phyloP scores from a whole-genome alignment of 2,888 invertebrate genomes.

The Cantharis rustica region DNA sequence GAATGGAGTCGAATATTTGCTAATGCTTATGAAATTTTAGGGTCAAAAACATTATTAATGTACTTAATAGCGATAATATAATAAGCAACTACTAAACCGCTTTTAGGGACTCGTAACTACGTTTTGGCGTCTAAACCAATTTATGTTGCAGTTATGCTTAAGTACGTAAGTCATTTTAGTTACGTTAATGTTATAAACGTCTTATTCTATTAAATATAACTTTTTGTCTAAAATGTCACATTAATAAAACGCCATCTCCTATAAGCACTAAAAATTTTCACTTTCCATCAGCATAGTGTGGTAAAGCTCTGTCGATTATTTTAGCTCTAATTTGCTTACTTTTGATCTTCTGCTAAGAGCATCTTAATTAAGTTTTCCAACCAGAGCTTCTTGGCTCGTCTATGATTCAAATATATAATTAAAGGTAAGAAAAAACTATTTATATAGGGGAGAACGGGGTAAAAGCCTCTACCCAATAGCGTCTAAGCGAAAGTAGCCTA shows the following conservation, averaged over 20 bases:
- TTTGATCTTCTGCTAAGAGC: neutral
- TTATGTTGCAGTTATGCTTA: neutral
- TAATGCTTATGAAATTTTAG: neutral
- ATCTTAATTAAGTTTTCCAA: neutral
- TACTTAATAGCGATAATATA: neutral
- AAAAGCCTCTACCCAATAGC: too few species aligned
- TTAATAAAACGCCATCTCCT: neutral
- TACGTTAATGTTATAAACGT: neutral
- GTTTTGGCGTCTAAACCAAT: neutral
- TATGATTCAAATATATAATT: neutral
- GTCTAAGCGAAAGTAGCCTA: too few species aligned
- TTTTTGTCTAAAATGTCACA: neutral
- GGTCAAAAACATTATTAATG: constrained; percentile 3
- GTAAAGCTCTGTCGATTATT: neutral
- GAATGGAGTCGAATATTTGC: neutral
- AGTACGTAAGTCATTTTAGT: neutral
- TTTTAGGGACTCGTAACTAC: neutral
- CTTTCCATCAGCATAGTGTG: neutral
- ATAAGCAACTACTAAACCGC: neutral
- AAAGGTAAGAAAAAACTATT: neutral
- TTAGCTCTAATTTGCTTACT: neutral
- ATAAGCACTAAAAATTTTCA: neutral
- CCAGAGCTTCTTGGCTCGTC: neutral
- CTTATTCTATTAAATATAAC: neutral
- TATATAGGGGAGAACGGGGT: neutral